Conservation (phyloP, 2,797 vertebrate genomes). For the Centropyge bicolor region DNA sequence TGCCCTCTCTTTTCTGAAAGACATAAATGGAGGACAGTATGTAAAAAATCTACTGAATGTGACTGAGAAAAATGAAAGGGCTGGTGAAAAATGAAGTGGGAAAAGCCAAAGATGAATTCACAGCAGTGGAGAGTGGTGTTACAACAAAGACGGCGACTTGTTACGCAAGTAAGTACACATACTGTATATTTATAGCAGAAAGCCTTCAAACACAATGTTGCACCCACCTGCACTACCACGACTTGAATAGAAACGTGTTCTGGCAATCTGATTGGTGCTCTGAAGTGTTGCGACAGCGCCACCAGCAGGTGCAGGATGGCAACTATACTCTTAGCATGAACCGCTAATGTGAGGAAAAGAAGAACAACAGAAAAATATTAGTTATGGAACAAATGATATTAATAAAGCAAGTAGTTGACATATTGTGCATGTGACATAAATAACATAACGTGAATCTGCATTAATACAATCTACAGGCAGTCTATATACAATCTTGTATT, state of each 20-base stretch:
- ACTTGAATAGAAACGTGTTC: conserved; percentile 99
- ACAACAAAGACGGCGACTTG: not conserved
- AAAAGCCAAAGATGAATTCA: not conserved
- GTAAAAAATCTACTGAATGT: not conserved
- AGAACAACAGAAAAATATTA: not conserved
- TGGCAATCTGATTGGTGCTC: conserved; percentile 96
- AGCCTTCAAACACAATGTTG: not conserved
- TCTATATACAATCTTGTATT: too few species aligned
- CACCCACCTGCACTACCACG: conserved; percentile 95
- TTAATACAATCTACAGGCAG: not conserved
- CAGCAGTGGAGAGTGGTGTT: not conserved
- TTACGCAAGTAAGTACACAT: not conserved
- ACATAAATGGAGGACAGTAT: not conserved
- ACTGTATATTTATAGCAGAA: not conserved
- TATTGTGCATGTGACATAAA: too few species aligned
- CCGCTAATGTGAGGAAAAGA: conserved; percentile 79
- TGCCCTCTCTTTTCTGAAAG: conserved; percentile 96
- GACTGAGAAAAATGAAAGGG: not conserved
- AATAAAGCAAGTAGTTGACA: not conserved
- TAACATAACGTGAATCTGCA: not conserved
- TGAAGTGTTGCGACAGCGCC: conserved; percentile 96
- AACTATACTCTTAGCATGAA: conserved; percentile 97
- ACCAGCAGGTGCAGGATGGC: conserved; percentile 98
- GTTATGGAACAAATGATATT: not conserved
- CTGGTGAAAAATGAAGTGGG: too few species aligned